Conservation (phyloP, 2,113 vertebrate genomes). For the Sitta europaea region DNA sequence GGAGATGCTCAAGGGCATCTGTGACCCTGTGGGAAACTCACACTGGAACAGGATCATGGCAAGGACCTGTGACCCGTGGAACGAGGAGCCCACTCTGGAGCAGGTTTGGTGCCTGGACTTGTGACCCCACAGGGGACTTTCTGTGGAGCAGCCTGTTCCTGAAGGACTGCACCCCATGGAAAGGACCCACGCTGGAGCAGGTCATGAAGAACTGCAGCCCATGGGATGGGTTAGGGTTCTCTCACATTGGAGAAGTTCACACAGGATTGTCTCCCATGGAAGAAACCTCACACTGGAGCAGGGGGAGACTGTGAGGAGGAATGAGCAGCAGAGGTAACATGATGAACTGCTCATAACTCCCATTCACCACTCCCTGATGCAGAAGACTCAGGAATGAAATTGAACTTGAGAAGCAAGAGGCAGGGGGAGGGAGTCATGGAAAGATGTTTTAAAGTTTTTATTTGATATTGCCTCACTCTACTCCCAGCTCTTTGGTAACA, state of each 20-base stretch:
- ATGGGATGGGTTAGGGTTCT: fast-evolving
- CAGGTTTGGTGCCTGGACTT: neutral
- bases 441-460: neutral
- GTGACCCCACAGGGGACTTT: neutral
- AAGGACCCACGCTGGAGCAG: fast-evolving
- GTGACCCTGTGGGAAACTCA: neutral
- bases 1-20: neutral
- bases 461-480: neutral
- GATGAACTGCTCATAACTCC: neutral
- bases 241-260: neutral
- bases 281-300: neutral
- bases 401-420: neutral
- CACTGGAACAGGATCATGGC: neutral
- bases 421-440: fast-evolving
- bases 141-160: neutral
- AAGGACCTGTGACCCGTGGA: neutral
- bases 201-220: neutral
- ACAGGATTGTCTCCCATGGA: too few species aligned
- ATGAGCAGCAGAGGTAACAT: neutral
- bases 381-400: neutral
- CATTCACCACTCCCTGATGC: fast-evolving
- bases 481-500: neutral
- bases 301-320: neutral
- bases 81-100: fast-evolving
- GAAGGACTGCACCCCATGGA: too few species aligned